phyloP scores from a whole-genome alignment of 2,888 invertebrate species.

The Parapristionchus giblindavisi region DNA sequence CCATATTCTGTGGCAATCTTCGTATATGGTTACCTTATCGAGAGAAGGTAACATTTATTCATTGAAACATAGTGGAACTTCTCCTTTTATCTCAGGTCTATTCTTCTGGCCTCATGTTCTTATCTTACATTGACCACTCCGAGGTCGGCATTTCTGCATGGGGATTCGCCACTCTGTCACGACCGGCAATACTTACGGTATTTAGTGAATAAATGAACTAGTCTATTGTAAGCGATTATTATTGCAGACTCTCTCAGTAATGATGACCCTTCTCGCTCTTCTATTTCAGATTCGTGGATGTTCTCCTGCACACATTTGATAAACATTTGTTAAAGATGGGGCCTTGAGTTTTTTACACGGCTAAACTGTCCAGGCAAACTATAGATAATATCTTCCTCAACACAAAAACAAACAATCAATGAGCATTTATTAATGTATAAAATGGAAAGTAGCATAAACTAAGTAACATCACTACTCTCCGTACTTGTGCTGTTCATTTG shows the following conservation, averaged over 20 bases:
- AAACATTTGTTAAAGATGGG: too few relatives aligned
- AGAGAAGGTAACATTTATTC: slow-evolving; percentile 15
- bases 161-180: slow-evolving; percentile 31
- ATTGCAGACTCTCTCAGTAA: slow-evolving; percentile 28
- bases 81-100: neutral
- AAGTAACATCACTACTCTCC: too few relatives aligned
- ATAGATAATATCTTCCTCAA: too few relatives aligned
- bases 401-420: too few relatives aligned
- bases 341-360: too few relatives aligned
- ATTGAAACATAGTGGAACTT: neutral
- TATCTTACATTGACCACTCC: slow-evolving; percentile 30
- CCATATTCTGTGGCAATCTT: slow-evolving; percentile 20
- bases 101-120: slow-evolving; percentile 13
- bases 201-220: neutral
- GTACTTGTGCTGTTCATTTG: too few relatives aligned
- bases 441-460: too few relatives aligned
- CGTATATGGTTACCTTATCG: slow-evolving; percentile 24
- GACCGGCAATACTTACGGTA: slow-evolving; percentile 29
- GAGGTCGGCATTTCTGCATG: slow-evolving; percentile 29
- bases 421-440: too few relatives aligned
- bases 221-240: neutral
- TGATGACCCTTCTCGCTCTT: slow-evolving; percentile 31
- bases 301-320: neutral
- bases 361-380: too few relatives aligned
- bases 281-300: slow-evolving; percentile 23